Percentiles rank a stretch among this genome's conserved stretches.
Conservation (phyloP, 2,888 invertebrate species). For the Oscheius myriophilus region DNA sequence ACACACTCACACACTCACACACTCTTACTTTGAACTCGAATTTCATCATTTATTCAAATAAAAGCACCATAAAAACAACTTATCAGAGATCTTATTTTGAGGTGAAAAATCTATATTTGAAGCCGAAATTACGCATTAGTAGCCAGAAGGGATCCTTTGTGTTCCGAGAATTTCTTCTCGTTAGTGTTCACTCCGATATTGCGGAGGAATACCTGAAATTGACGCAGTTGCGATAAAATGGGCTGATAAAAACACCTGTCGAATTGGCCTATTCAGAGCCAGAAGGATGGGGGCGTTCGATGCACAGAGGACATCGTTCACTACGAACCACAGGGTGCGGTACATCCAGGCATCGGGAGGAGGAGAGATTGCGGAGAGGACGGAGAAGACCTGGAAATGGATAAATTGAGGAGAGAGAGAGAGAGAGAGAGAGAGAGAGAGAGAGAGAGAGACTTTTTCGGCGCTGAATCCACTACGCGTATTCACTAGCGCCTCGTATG, state of each 20-base stretch:
- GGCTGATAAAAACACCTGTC: constrained; percentile 30
- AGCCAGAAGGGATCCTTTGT: not conserved
- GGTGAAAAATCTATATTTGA: too few species aligned
- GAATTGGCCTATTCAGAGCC: constrained; percentile 51
- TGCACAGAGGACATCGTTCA: constrained; percentile 58
- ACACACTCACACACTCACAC: too few species aligned
- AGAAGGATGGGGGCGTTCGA: constrained; percentile 50
- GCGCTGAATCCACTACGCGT: not conserved
- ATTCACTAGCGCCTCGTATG: too few species aligned
- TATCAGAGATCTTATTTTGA: too few species aligned
- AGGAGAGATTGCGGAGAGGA: constrained; percentile 52
- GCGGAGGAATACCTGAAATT: constrained; percentile 17
- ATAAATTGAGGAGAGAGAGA: not conserved
- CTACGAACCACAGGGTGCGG: constrained; percentile 57
- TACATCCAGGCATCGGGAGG: constrained; percentile 54
- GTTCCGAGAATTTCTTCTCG: constrained; percentile 10
- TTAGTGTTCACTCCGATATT: constrained; percentile 15
- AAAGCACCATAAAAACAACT: not conserved
- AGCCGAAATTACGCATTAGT: too few species aligned
- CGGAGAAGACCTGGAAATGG: constrained; percentile 37
- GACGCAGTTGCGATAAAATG: not conserved
- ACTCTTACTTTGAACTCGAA: too few species aligned
- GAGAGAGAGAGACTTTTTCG: not conserved
- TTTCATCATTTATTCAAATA: not conserved
- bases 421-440: not conserved